Evolutionary conservation across 2,113 vertebrate species (phyloP).

Genomic region (Fukomys damarensis): DNA sequence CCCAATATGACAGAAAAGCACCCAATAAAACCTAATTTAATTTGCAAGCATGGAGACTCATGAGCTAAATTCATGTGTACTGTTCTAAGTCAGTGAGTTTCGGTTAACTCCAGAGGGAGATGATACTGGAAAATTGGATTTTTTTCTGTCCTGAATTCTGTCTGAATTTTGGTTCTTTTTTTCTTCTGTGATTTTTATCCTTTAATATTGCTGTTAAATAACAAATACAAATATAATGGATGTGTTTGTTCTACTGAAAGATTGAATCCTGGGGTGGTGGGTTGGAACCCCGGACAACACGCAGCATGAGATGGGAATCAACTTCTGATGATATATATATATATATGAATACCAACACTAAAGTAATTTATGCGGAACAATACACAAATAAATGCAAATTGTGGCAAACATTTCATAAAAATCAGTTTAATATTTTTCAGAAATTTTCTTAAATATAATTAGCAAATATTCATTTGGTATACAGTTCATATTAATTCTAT

Average conservation of each 20-base stretch:
- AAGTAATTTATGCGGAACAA: not conserved
- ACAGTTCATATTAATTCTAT: not conserved
- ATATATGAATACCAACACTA: not conserved
- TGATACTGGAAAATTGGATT: not conserved
- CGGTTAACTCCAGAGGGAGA: not conserved
- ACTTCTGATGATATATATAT: too few relatives aligned
- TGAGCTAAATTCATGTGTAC: not conserved
- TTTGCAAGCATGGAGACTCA: not conserved
- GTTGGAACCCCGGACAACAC: not conserved
- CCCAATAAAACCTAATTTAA: not conserved
- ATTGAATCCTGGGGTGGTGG: not conserved
- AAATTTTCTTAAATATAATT: not conserved
- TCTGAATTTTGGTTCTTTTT: not conserved
- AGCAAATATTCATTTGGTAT: not conserved
- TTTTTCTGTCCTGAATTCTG: not conserved
- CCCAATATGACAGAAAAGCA: not conserved
- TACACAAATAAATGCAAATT: not conserved
- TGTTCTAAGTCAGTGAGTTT: not conserved
- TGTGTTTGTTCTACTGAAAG: not conserved
- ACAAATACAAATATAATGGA: too few relatives aligned
- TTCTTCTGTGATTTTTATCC: not conserved
- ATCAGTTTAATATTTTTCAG: not conserved
- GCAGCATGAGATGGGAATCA: not conserved
- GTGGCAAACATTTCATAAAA: not conserved
- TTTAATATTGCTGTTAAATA: not conserved